A percentile compares a stretch with the other conserved stretches of the same genome.
Evolutionary conservation across 2,888 invertebrate genomes (phyloP).

Genomic region (Eilema griseolum): DNA sequence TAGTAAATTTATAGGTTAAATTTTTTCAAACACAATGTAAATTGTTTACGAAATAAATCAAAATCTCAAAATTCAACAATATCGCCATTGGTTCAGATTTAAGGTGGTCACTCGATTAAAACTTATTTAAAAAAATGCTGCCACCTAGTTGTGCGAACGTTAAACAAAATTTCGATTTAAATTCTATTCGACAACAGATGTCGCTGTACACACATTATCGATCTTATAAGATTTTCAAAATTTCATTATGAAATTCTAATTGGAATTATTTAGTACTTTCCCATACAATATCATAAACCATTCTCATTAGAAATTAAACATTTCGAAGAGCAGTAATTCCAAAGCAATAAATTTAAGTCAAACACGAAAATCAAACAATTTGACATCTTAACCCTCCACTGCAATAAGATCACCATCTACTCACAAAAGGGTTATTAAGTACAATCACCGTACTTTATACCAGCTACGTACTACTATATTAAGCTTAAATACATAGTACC

Average conservation of each 20-base stretch:
- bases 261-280: not conserved
- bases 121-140: constrained; percentile 29
- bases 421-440: constrained; percentile 34
- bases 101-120: not conserved
- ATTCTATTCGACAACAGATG: constrained; percentile 68
- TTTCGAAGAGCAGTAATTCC: not conserved
- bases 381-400: constrained; percentile 18
- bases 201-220: constrained; percentile 42
- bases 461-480: constrained; percentile 48
- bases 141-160: constrained; percentile 52
- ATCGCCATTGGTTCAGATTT: not conserved
- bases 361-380: constrained; percentile 18
- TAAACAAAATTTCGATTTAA: constrained; percentile 29
- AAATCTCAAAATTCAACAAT: not conserved
- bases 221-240: constrained; percentile 38
- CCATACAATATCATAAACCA: not conserved
- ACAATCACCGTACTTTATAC: constrained; percentile 41
- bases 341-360: not conserved
- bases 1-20: no score
- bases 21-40: no score
- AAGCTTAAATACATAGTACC: constrained; percentile 57
- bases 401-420: constrained; percentile 22
- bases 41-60: no score
- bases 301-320: not conserved
- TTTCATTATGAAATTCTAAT: not conserved